Base-by-base conservation (phyloP, 2,113 vertebrate genomes). In the Ardeotis arabs region DNA sequence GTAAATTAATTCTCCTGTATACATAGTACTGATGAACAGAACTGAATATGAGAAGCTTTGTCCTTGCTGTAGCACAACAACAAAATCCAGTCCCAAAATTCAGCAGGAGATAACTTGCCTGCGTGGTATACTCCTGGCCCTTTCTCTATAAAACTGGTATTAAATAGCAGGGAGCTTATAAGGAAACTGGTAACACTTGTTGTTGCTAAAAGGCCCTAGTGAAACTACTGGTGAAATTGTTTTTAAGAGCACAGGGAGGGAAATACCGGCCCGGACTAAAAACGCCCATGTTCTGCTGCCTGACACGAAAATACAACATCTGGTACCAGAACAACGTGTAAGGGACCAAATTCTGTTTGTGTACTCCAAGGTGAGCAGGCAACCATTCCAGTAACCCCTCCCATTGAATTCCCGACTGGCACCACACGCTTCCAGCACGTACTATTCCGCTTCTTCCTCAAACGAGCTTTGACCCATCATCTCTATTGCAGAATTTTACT, bases 91-190 rank as follows among this genome's bases (percentile, higher is more conserved):
- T 50, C 47, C 20, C 6, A 12, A 7, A 55, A 5, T 47, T 27
- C 31, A 18, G 14, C 37, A 39, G 8, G 18, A 41, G 7, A 33
- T 0, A 25, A 8, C 20, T 24, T 3, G 33, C 17, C 77, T 50
- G 44, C 31, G 3, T 2, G 1, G 29, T 2, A 3, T 0, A 2
- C 7, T 13, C 41, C 3, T 5, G 27, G 37, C 13, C n/a, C 3
- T 12, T 21, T 9, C 74, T 22, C 50, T 25, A 7, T 7, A 3
- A n/a, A 77, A 27, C 3, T 27, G 27, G 7, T 24, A 6, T 3
- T 6, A 18, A 45, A 8, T 7, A 23, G 55, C 2, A 31, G 12
- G 45, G 31, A 74, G 10, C 7, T 33, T 16, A 1, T 7, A 16
- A 23, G 27, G 18, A 53, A 72, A 28, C 0, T 1, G n/a, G 39